These are phyloP conservation scores for Hemithea aestivaria DNA, from an alignment of 2,888 invertebrate species.

Conservation along the genomic window DNA sequence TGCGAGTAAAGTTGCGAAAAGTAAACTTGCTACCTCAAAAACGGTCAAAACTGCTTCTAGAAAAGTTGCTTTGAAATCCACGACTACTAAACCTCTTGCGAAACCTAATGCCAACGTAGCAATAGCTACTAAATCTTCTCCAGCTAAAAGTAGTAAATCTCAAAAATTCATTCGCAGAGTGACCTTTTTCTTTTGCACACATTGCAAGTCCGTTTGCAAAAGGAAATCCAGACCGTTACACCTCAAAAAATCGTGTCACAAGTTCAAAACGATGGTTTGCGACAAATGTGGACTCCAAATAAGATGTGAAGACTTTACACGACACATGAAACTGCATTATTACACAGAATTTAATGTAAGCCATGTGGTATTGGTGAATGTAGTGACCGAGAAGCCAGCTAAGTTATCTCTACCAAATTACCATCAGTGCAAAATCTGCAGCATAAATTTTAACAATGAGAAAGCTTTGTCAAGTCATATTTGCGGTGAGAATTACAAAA, in stretches of 20 bases:
- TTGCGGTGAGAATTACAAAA: slow-evolving; percentile 26
- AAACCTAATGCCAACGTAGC: too few species aligned
- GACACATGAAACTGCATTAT: slow-evolving; percentile 15
- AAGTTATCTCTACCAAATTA: slow-evolving; percentile 31
- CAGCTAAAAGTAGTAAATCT: too few species aligned
- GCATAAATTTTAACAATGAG: slow-evolving; percentile 30
- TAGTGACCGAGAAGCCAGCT: slow-evolving; percentile 22
- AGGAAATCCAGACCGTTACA: slow-evolving; percentile 4
- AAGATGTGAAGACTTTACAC: background rate
- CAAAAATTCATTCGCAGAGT: too few species aligned
- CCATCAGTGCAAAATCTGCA: slow-evolving; percentile 34
- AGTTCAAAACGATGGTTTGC: slow-evolving; percentile 24
- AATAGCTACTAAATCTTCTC: too few species aligned
- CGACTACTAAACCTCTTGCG: too few species aligned
- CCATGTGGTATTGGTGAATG: slow-evolving; percentile 32
- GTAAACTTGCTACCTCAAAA: too few species aligned
- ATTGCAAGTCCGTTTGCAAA: slow-evolving; percentile 21
- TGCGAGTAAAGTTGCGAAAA: too few species aligned
- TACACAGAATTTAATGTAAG: slow-evolving; percentile 23
- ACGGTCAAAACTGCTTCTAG: too few species aligned
- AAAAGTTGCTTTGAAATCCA: too few species aligned
- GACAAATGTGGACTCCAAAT: slow-evolving; percentile 39
- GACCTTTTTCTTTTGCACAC: slow-evolving; percentile 17
- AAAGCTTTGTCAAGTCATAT: slow-evolving; percentile 14
- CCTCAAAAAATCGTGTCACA: slow-evolving; percentile 11